Evolutionary conservation across 2,888 invertebrate species (phyloP), one percentile per base, ranked within the genome.

Genomic region (Steromphala cineraria): DNA sequence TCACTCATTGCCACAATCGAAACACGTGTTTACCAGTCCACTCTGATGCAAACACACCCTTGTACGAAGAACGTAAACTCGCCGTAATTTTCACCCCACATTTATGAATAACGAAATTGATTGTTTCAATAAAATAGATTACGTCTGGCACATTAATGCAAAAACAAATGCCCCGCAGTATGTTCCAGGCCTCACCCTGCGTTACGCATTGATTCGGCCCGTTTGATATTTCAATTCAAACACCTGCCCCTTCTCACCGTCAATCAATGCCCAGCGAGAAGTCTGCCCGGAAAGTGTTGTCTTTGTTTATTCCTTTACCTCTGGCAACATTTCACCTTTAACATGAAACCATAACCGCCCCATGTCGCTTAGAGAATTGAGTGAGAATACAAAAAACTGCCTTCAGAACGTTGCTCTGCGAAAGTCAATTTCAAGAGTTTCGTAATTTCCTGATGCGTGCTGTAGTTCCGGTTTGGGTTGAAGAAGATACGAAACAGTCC

Each of bases 121-220:
- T 71, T 36, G 71, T 71, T 71, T 36, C 71, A 71, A 75, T 75
- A 36, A 55, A 53, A 40, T 28, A 74, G 62, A 71, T 53, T 36
- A 46, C 15, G 53, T 67, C 76, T 55, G 76, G n/a, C 76, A 55
- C 76, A 76, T 55, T 53, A 76, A 76, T 76, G 76, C 76, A 53
- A 76, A 76, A 55, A 76, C 55, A 76, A 76, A 76, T 55, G 55
- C 55, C 55, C 53, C 28, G 17, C 76, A 53, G 55, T 55, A 76
- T 76, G 53, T 36, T 53, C 55, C 53, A 55, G 7, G 53, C 55
- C 24, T 55, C 31, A 28, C 24, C n/a, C 53, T 2, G 53, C 19
- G 53, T 76, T 31, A 28, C 55, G 53, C 55, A 76, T 76, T 76
- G 76, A 76, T 76, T 76, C 31, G 17, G 53, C 55, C 31, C 36